Evolutionary conservation across 2,888 invertebrate genomes (phyloP), one percentile per base, ranked within the genome.

Genomic region (Andrena marginata): DNA sequence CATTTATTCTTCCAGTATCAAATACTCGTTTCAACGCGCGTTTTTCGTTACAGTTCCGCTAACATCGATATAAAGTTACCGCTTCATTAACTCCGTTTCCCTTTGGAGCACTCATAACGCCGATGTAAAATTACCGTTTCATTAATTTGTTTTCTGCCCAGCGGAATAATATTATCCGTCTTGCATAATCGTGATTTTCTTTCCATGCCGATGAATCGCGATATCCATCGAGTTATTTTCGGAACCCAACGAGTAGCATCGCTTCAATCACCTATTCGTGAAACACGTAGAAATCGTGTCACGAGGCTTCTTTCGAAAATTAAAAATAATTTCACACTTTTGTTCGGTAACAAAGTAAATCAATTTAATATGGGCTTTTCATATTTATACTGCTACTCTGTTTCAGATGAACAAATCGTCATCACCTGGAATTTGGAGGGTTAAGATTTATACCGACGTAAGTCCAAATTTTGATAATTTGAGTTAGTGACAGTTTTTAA

Each of bases 51-150:
- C 35, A 54, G 16, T n/a, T 20, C 13, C 23, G n/a, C 29, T 35
- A 63, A 42, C 35, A 31, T n/a, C 65, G 65, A 56, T 65, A 31
- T 42, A 56, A 65, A 73, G 31, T 33, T 63, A 31, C 42, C 7
- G 65, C 56, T 65, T 31, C 56, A 65, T 73, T 65, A 65, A 65
- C 42, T 65, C 42, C n/a, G 56, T 56, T 73, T 42, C 20, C 35
- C 23, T 65, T 29, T 42, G 29, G 10, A 6, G 33, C 8, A 2
- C 64, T 5, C 26, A 3, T 16, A 10, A 23, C 7, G 49, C 26
- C n/a, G 29, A 2, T 6, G 20, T 51, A 42, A 42, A n/a, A 73
- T 72, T 56, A 56, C 56, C 26, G 56, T 56, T 26, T 56, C 56
- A 56, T 23, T 56, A 56, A 26, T 56, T 56, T 56, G 49, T 64